phyloP scores from a whole-genome alignment of 2,888 invertebrate species.

The Coremacera marginata region DNA sequence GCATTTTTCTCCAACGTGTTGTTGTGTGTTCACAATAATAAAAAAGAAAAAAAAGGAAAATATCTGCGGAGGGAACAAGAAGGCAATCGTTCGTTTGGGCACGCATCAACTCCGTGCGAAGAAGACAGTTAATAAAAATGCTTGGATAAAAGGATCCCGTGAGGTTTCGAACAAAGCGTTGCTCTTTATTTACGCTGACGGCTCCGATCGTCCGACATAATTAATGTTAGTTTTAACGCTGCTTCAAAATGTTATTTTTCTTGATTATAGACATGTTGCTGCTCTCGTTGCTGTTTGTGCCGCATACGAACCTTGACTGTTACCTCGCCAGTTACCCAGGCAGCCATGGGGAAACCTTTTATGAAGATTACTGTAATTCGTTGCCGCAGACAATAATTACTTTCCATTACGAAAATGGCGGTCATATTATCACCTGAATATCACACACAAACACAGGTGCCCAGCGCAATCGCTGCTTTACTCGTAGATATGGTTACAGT shows the following conservation, averaged over 20 bases:
- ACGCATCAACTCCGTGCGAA: conserved; percentile 30
- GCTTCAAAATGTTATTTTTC: conserved; percentile 68
- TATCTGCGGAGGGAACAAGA: neutral
- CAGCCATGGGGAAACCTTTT: conserved; percentile 68
- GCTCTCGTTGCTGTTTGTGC: conserved; percentile 38
- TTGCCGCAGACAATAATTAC: conserved; percentile 67
- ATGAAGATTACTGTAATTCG: conserved; percentile 68
- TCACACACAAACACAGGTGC: conserved; percentile 57
- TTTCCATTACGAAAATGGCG: conserved; percentile 69
- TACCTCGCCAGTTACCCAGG: conserved; percentile 55
- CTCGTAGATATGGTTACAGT: neutral
- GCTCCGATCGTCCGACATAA: conserved; percentile 53
- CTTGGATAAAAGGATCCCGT: conserved; percentile 30
- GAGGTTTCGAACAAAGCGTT: conserved; percentile 30
- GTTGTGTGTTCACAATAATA: conserved; percentile 28
- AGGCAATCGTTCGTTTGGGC: neutral
- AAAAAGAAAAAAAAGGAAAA: neutral
- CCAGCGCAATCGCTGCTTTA: neutral
- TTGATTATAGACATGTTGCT: conserved; percentile 41
- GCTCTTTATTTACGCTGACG: conserved; percentile 48
- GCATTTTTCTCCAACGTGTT: conserved; percentile 15
- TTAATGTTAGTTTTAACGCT: conserved; percentile 70
- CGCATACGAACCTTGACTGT: conserved; percentile 31
- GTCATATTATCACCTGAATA: conserved; percentile 69
- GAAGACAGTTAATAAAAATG: conserved; percentile 29